Percentiles rank a stretch among this genome's conserved stretches.
Conservation (phyloP, 2,888 invertebrate species). For the Lordiphosa fenestrarum region DNA sequence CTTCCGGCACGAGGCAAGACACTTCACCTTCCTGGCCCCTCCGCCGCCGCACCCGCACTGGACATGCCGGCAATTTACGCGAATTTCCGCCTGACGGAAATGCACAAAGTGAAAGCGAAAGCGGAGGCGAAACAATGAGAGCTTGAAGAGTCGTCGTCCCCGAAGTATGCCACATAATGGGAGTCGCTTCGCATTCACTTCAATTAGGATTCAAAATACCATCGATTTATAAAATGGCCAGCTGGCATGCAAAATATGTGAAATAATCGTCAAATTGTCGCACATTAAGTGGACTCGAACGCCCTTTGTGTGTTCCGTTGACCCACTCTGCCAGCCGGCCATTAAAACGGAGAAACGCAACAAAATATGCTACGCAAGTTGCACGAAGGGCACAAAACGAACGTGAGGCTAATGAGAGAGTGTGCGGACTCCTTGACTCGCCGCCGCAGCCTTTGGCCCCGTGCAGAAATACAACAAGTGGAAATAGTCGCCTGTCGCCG, state of each 20-base stretch:
- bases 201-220: background rate
- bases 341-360: slow-evolving; percentile 7
- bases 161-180: background rate
- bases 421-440: background rate
- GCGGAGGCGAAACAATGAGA: slow-evolving; percentile 25
- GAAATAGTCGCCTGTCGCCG: slow-evolving; percentile 16
- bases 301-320: slow-evolving; percentile 44
- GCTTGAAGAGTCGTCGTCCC: slow-evolving; percentile 53
- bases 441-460: background rate
- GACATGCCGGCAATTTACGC: slow-evolving; percentile 70
- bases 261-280: slow-evolving; percentile 11
- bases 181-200: background rate
- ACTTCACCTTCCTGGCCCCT: background rate
- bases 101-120: slow-evolving; percentile 67
- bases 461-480: slow-evolving; percentile 24
- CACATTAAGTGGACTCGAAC: slow-evolving; percentile 29
- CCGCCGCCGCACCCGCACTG: slow-evolving; percentile 22
- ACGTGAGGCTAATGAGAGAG: slow-evolving; percentile 38
- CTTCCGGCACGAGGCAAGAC: slow-evolving; percentile 45
- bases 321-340: background rate
- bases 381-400: slow-evolving; percentile 38
- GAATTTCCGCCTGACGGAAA: slow-evolving; percentile 72
- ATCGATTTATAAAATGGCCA: slow-evolving; percentile 6
- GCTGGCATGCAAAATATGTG: slow-evolving; percentile 2
- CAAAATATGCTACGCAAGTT: slow-evolving; percentile 56